phyloP scores from a whole-genome alignment of 2,888 invertebrate species.

The Globia sparganii region DNA sequence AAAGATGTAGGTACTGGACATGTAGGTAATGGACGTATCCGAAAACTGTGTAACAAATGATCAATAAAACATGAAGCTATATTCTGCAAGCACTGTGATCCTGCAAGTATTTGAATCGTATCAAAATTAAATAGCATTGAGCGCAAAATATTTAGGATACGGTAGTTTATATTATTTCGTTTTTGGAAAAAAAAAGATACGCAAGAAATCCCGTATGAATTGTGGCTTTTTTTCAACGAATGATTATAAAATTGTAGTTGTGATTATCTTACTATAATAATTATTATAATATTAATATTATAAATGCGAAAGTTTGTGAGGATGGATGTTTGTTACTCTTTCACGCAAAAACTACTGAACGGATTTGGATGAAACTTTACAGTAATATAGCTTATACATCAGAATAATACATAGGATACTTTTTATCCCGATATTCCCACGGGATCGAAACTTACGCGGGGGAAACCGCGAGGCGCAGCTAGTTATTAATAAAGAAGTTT shows the following conservation, averaged over 20 bases:
- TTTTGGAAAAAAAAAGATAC: background rate
- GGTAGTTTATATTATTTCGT: background rate
- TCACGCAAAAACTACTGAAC: no score
- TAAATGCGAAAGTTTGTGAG: no score
- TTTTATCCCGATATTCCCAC: no score
- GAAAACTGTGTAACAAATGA: background rate
- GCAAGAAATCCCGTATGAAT: conserved; percentile 1
- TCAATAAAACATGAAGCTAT: background rate
- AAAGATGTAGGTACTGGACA: background rate
- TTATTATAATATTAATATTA: no score
- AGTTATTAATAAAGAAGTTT: no score
- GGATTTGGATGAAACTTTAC: no score
- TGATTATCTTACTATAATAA: no score
- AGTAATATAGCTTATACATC: no score
- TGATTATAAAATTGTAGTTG: background rate
- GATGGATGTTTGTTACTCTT: no score
- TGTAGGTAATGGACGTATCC: background rate
- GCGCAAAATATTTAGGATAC: background rate
- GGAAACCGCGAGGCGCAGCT: no score
- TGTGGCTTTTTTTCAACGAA: conserved; percentile 26
- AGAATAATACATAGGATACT: no score
- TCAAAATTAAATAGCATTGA: background rate
- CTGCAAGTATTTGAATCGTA: background rate
- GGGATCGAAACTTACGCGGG: no score
- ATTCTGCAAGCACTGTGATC: conserved; percentile 8